These are phyloP conservation scores for Glandiceps talaboti DNA, from an alignment of 53 echinoderm and acorn worm species.

Conservation along the genomic window DNA sequence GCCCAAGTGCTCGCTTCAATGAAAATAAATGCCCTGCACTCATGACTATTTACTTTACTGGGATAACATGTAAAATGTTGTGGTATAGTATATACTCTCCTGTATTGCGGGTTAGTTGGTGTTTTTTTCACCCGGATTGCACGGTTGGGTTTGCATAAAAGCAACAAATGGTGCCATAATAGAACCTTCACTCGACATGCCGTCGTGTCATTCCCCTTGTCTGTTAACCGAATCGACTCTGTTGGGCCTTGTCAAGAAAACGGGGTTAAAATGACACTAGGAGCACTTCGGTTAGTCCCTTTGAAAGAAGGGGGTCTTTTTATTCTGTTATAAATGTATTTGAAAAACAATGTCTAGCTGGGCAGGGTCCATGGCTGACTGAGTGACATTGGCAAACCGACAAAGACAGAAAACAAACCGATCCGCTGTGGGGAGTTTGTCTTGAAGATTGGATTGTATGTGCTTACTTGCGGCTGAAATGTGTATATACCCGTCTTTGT, in stretches of 20 bases:
- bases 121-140: not conserved
- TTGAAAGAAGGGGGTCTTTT: not conserved
- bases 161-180: not conserved
- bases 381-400: not conserved
- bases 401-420: not conserved
- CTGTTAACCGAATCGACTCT: not conserved
- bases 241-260: not conserved
- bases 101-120: not conserved
- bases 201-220: not conserved
- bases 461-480: not conserved
- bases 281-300: not conserved
- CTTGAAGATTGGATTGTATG: not conserved
- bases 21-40: not conserved
- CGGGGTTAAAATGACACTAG: not conserved
- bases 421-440: not conserved
- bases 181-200: not conserved
- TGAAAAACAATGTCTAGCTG: not conserved
- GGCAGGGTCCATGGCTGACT: not conserved
- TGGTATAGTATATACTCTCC: not conserved
- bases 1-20: not conserved
- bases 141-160: not conserved
- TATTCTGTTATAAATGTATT: no score
- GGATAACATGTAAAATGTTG: not conserved
- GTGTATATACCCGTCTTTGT: not conserved
- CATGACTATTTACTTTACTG: not conserved